A percentile compares a stretch with the other conserved stretches of the same genome.
Evolutionary conservation across 1,140 invertebrate species (phyloP).

Genomic region (Drosophila mauritiana): DNA sequence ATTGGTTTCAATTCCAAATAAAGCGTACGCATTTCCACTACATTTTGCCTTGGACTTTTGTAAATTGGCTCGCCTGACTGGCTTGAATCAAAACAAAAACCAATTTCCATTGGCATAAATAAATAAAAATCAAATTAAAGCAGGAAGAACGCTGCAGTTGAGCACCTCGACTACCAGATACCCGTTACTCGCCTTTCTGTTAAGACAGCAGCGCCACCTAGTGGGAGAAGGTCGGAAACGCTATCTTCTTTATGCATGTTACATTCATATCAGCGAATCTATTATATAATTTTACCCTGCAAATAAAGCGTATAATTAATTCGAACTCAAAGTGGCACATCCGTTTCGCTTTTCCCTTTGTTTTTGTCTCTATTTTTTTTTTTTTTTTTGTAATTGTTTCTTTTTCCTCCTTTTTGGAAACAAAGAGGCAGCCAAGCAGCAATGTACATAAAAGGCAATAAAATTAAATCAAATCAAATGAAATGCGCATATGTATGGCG

Average conservation of each 20-base stretch:
- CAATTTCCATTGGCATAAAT: conserved; percentile 71
- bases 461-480: conserved; percentile 82
- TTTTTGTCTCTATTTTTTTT: not conserved
- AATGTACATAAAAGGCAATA: conserved; percentile 67
- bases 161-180: too few relatives aligned
- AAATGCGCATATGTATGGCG: conserved; percentile 75
- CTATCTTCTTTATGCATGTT: too few relatives aligned
- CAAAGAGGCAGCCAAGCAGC: conserved; percentile 45
- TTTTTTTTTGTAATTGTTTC: conserved; percentile 4
- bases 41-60: conserved; percentile 16
- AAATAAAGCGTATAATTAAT: conserved; percentile 44
- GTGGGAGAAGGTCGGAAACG: too few relatives aligned
- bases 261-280: too few relatives aligned
- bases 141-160: too few relatives aligned
- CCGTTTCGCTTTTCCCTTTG: not conserved
- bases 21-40: conserved; percentile 9
- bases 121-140: conserved; percentile 78
- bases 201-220: too few relatives aligned
- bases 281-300: too few relatives aligned
- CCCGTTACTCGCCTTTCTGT: too few relatives aligned
- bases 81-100: conserved; percentile 15
- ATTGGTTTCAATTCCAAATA: not conserved
- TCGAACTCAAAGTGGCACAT: conserved; percentile 39
- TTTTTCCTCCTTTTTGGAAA: conserved; percentile 15
- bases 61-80: conserved; percentile 16